Percentiles rank a stretch among this genome's conserved stretches.
phyloP scores from a whole-genome alignment of 2,888 invertebrate genomes.

The Villa cingulata region DNA sequence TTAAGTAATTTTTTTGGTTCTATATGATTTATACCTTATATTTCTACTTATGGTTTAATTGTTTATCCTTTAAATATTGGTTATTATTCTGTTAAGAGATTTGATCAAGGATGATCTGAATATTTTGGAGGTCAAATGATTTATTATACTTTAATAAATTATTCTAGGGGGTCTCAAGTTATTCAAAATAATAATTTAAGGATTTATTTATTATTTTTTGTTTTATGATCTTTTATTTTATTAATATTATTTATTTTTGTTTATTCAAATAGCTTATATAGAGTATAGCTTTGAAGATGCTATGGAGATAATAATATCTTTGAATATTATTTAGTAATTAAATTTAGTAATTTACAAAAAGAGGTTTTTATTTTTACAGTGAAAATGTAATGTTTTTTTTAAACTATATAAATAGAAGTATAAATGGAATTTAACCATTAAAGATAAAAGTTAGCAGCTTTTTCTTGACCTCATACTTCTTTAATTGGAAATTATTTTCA shows the following conservation, averaged over 20 bases:
- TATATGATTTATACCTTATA: slow-evolving; percentile 44
- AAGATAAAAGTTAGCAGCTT: slow-evolving; percentile 52
- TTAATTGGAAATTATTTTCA: slow-evolving; percentile 45
- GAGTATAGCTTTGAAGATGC: slow-evolving; percentile 35
- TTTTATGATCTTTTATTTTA: slow-evolving; percentile 31
- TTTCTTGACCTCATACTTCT: slow-evolving; percentile 41
- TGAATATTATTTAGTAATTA: slow-evolving; percentile 12
- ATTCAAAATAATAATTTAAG: slow-evolving; percentile 40
- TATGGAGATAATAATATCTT: slow-evolving; percentile 20
- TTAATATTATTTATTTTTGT: slow-evolving; percentile 1
- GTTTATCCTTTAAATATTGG: slow-evolving; percentile 38
- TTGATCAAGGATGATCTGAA: slow-evolving; percentile 42
- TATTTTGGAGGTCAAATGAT: slow-evolving; percentile 37
- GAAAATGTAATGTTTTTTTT: slow-evolving; percentile 53
- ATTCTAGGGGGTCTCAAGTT: slow-evolving; percentile 34
- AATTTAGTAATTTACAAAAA: slow-evolving; percentile 20
- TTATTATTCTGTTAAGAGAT: slow-evolving; percentile 32
- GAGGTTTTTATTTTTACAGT: slow-evolving; percentile 43
- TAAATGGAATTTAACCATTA: slow-evolving; percentile 38
- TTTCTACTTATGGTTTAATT: slow-evolving; percentile 38
- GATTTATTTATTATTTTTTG: slow-evolving; percentile 39
- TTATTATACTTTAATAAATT: slow-evolving; percentile 31
- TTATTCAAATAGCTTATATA: slow-evolving; percentile 29
- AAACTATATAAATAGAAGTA: slow-evolving; percentile 50
- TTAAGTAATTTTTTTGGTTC: slow-evolving; percentile 28